These are phyloP conservation scores for Riparia riparia DNA, from an alignment of 2,113 vertebrate genomes.

Conservation along the genomic window DNA sequence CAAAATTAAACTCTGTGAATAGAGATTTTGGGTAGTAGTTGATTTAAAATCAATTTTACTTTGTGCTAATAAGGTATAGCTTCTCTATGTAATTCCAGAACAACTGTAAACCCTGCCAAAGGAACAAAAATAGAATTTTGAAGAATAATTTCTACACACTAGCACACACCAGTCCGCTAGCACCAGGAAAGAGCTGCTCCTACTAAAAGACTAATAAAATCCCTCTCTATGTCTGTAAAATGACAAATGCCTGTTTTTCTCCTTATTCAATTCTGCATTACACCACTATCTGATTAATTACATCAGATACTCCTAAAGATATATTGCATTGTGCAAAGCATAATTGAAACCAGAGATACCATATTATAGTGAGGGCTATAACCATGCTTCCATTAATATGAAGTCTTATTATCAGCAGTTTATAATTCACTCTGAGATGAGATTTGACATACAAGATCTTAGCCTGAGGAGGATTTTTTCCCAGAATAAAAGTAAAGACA, in stretches of 20 bases:
- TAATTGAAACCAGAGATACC: constrained; percentile 61
- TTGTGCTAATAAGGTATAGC: constrained; percentile 38
- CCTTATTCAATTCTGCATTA: constrained; percentile 23
- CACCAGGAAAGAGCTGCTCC: constrained; percentile 19
- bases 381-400: constrained; percentile 40
- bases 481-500: constrained; percentile 24
- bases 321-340: not conserved
- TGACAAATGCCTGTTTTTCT: not conserved
- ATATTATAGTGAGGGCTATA: constrained; percentile 9
- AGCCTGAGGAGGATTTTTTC: constrained; percentile 2
- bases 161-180: not conserved
- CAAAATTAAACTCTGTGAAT: constrained; percentile 41
- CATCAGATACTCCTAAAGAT: constrained; percentile 35
- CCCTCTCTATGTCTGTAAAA: constrained; percentile 25
- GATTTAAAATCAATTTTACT: constrained; percentile 61
- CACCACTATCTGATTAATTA: constrained; percentile 53
- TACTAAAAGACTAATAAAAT: constrained; percentile 43
- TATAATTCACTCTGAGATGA: constrained; percentile 30
- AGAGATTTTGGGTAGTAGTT: constrained; percentile 40
- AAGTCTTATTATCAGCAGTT: constrained; percentile 43
- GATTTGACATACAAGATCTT: constrained; percentile 29
- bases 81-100: constrained; percentile 42
- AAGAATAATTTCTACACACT: constrained; percentile 47
- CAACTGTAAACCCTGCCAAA: constrained; percentile 35
- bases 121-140: constrained; percentile 40